Evolutionary conservation across 1,140 invertebrate genomes (phyloP).

Genomic region (Musca domestica): DNA sequence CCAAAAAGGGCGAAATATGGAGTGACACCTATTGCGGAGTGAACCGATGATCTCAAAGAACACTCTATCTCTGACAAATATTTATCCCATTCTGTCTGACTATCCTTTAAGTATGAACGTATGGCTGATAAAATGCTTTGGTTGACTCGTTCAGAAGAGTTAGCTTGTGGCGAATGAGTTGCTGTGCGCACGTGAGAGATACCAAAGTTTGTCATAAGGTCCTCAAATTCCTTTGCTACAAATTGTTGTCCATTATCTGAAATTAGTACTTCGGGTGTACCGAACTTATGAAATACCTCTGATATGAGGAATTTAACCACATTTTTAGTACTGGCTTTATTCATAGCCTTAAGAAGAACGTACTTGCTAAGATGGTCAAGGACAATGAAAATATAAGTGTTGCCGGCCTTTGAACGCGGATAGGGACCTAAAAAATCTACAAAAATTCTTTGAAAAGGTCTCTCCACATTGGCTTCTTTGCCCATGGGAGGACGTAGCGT

Average conservation of each 20-base stretch:
- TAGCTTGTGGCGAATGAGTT: not conserved
- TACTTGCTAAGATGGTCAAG: constrained; percentile 8
- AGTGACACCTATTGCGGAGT: not conserved
- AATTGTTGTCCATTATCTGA: constrained; percentile 10
- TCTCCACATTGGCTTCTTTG: not conserved
- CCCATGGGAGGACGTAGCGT: not conserved
- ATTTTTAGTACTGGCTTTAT: not conserved
- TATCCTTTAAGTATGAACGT: not conserved
- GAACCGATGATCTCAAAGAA: not conserved
- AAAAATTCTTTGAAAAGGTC: constrained; percentile 3
- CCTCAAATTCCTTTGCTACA: not conserved
- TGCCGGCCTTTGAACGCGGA: not conserved
- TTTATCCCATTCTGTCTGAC: not conserved
- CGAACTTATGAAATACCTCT: not conserved
- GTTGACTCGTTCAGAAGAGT: not conserved
- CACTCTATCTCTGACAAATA: not conserved
- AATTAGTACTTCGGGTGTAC: not conserved
- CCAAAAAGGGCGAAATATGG: not conserved
- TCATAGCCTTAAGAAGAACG: not conserved
- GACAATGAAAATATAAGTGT: not conserved
- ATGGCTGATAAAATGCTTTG: not conserved
- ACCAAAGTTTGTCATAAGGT: not conserved
- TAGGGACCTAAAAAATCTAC: not conserved
- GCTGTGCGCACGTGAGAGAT: not conserved
- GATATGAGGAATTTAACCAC: not conserved